Evolutionary conservation across 2,113 vertebrate species (phyloP).

Genomic region (Larimichthys crocea): DNA sequence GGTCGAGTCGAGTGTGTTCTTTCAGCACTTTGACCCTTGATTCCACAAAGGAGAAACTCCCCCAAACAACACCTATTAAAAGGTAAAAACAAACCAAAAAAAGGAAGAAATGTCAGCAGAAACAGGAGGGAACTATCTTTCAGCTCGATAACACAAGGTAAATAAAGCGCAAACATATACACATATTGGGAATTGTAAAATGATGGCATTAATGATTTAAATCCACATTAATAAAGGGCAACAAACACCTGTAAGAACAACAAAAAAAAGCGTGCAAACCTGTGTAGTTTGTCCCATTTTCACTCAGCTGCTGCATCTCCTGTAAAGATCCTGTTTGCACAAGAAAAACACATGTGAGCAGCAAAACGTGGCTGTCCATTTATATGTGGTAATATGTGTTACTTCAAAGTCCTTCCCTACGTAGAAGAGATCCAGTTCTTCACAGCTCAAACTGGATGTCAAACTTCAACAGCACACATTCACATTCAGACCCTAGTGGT

Average conservation of each 20-base stretch:
- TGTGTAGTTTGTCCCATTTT: neutral
- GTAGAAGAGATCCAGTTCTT: neutral
- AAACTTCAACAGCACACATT: neutral
- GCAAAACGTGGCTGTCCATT: neutral
- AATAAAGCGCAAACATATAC: neutral
- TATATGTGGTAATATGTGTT: neutral
- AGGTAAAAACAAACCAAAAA: neutral
- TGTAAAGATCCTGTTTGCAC: neutral
- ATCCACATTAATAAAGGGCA: neutral
- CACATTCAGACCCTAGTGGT: slow-evolving; percentile 6
- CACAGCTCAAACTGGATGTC: slow-evolving; percentile 1
- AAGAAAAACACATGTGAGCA: neutral
- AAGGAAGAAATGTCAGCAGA: neutral
- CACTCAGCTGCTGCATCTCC: neutral
- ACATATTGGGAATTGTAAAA: neutral
- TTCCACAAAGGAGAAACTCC: neutral
- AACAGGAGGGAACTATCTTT: neutral
- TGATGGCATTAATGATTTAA: neutral
- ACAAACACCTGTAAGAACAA: neutral
- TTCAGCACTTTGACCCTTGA: neutral
- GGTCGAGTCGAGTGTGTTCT: neutral
- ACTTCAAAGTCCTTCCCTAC: neutral
- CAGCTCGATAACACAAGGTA: neutral
- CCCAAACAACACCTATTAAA: neutral
- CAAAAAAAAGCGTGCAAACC: no score